Evolutionary conservation across 2,888 invertebrate species (phyloP).

Genomic region (Timema cristinae): DNA sequence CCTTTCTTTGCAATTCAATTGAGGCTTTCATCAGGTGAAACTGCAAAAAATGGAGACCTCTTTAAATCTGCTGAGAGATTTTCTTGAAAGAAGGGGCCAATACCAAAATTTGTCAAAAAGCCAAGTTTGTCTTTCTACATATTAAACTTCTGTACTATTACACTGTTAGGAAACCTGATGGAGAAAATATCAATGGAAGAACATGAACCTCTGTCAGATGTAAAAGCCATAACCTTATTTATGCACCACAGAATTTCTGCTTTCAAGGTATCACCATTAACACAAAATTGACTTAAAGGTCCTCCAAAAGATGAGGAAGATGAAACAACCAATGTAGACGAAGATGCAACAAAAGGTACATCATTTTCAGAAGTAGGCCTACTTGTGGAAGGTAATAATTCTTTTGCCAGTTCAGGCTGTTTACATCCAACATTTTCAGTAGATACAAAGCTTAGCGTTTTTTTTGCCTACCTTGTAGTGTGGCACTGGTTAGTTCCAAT

Average conservation of each 20-base stretch:
- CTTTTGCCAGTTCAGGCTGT: not conserved
- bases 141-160: not conserved
- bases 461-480: not conserved
- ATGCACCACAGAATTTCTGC: no score
- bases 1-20: constrained; percentile 3
- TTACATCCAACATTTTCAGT: not conserved
- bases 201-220: no score
- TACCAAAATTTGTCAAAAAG: not conserved
- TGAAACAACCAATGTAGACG: no score
- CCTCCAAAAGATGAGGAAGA: no score
- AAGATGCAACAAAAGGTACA: no score
- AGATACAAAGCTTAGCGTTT: not conserved
- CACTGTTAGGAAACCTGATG: not conserved
- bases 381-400: no score
- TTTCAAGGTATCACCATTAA: no score
- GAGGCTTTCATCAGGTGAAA: not conserved
- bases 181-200: not conserved
- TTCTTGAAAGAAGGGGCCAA: not conserved
- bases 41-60: not conserved
- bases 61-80: not conserved
- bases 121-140: not conserved
- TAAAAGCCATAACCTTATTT: no score
- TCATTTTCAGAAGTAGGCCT: no score
- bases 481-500: not conserved
- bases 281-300: no score